Evolutionary conservation across 2,888 invertebrate species (phyloP), one percentile per base, ranked within the genome.

Genomic region (Arrhopalites spinosus): DNA sequence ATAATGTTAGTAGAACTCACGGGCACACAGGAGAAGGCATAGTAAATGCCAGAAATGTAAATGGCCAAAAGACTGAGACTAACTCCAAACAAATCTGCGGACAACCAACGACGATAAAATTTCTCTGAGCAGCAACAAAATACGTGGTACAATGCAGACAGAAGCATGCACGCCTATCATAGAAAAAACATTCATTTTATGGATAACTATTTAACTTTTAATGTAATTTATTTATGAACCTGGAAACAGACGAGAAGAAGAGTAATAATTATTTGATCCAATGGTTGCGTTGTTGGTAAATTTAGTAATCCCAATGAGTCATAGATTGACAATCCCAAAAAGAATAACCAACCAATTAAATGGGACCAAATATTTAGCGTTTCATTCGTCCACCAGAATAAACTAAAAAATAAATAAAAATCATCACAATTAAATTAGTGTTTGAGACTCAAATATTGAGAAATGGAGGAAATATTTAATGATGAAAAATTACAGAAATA

Each of bases 311-410:
- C 83, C 83, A 90, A 90, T 84, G 93, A 88, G 85, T 96, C 96
- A 83, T 94, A 93, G 77, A 95, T 88, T 27, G 95, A 93, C 81
- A 96, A 87, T 69, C 91, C 91, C 77, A 94, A 87, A 84, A 98
- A 93, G 73, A 96, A 87, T 85, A 92, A 89, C 87, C 93, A 92
- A 13, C 94, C 94, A 83, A 93, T 92, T 84, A 67, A 20, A 17
- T 50, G 50, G 64, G 95, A 95, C 98, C 98, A 98, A 85, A 98
- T 96, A 85, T 98, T 98, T 85, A 98, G 90, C 0, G 96, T 97
- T 86, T 98, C 98, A 86, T 98, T 98, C 75, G 94, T 96, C 95
- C 96, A 95, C 91, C 95, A 93, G 87, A 97, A 95, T 85, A 95
- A 88, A 86, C 96, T 95, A 11, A 61, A 61, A 72, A 72, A 36